Evolutionary conservation across 2,888 invertebrate genomes (phyloP), one percentile per base, ranked within the genome.

Genomic region (Deladenus siricidicola): DNA sequence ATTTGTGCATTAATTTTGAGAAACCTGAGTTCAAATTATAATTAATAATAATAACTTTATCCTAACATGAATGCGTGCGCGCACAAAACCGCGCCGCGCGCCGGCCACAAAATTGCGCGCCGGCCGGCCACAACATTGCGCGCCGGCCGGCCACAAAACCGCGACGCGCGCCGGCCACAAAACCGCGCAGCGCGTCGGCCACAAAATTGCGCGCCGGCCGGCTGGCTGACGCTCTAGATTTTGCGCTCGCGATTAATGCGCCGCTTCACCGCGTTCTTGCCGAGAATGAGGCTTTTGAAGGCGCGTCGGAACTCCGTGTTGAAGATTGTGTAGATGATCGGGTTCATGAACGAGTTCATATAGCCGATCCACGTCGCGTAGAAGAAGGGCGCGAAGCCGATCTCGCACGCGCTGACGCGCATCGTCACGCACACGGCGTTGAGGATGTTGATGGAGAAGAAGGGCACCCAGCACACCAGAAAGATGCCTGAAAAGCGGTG

Each of bases 391-490:
- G 71, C 71, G 62, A 74, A 78, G 42, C 74, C 74, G 47, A 78
- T 74, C 64, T 76, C 66, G 61, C 78, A 78, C n/a, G 67, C 62
- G 4, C 66, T 65, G 19, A 65, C 63, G 8, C 73, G 57, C 39
- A 80, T 68, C 81, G 91, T 90, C 74, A 88, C 88, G 84, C 94
- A 94, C 80, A 96, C 86, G 10, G 94, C 98, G 80, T 92, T 93
- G 83, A 93, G 86, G 69, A 94, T 90, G 82, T 92, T 93, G 83
- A 93, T 91, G 1, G 91, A 90, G 85, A 98, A 98, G 84, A 98
- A 98, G 42, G 98, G 98, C 65, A 92, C 88, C 96, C 96, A 98
- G 82, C 96, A 98, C 78, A 93, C 86, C 45, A 98, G 86, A 81
- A 98, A 98, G 2, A 94, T 91, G 74, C 92, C 96, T 96, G 85